Evolutionary conservation across 1,140 invertebrate genomes (phyloP).

Genomic region (Latrodectus geometricus): DNA sequence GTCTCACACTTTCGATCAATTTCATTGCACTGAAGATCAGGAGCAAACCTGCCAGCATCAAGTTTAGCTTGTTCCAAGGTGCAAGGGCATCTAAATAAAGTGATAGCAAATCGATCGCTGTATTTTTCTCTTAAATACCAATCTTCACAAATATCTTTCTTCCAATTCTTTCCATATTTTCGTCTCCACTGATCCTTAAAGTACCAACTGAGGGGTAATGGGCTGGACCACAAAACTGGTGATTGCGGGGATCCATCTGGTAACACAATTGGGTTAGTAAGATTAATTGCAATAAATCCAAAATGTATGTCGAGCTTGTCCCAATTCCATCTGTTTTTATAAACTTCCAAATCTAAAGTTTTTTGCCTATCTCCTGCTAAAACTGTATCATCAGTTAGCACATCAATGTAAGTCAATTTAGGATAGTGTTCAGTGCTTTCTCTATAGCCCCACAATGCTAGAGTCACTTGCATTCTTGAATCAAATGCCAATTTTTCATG

Average conservation of each 20-base stretch:
- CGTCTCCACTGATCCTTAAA: constrained; percentile 88
- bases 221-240: constrained; percentile 84
- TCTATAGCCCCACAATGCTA: constrained; percentile 65
- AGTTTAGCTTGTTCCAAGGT: constrained; percentile 87
- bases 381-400: constrained; percentile 53
- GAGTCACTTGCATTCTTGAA: constrained; percentile 41
- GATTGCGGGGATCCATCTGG: constrained; percentile 74
- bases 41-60: constrained; percentile 91
- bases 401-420: constrained; percentile 65
- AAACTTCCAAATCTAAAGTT: constrained; percentile 68
- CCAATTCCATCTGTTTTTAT: constrained; percentile 77
- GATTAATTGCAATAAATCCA: constrained; percentile 90
- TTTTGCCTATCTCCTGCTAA: constrained; percentile 21
- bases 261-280: constrained; percentile 77
- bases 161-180: constrained; percentile 79
- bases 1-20: constrained; percentile 88
- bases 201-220: constrained; percentile 93
- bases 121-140: constrained; percentile 90
- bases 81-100: constrained; percentile 86
- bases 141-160: constrained; percentile 83
- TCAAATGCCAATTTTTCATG: constrained; percentile 63
- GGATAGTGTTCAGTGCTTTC: constrained; percentile 65
- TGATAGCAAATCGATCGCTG: constrained; percentile 86
- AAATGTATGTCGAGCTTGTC: constrained; percentile 79
- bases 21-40: constrained; percentile 91